These are phyloP conservation scores for Corapipo altera DNA, from an alignment of 2,113 vertebrate species.

Conservation along the genomic window DNA sequence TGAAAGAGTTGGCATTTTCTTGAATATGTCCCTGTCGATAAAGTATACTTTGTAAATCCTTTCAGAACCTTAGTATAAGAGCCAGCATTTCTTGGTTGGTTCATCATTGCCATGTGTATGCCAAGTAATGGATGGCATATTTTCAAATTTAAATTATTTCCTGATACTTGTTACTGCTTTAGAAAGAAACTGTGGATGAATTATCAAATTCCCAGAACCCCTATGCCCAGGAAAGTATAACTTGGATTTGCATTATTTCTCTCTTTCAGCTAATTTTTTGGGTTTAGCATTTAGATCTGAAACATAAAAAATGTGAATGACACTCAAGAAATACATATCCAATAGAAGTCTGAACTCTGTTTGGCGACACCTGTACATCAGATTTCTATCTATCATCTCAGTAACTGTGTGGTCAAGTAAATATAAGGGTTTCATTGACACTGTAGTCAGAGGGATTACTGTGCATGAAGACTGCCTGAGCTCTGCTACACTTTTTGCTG, in stretches of 20 bases:
- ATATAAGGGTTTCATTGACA: background rate
- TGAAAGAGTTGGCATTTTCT: background rate
- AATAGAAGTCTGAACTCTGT: background rate
- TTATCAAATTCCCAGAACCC: background rate
- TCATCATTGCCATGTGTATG: background rate
- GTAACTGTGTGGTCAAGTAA: background rate
- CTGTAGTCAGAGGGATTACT: background rate
- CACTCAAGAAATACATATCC: background rate
- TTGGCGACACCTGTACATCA: background rate
- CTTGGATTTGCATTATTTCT: background rate
- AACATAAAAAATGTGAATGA: background rate
- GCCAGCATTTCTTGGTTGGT: background rate
- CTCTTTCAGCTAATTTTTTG: background rate
- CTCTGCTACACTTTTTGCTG: background rate
- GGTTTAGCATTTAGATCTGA: background rate
- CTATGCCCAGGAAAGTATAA: background rate
- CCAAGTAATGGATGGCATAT: background rate
- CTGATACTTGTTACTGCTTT: background rate
- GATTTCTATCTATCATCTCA: background rate
- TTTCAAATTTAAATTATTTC: background rate
- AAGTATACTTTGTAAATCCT: background rate
- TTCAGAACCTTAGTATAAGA: background rate
- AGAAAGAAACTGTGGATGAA: background rate
- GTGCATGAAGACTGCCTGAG: background rate
- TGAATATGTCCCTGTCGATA: background rate